Evolutionary conservation across 1,140 invertebrate species (phyloP), one percentile per base, ranked within the genome.

Genomic region (Macrocentrus cingulum): DNA sequence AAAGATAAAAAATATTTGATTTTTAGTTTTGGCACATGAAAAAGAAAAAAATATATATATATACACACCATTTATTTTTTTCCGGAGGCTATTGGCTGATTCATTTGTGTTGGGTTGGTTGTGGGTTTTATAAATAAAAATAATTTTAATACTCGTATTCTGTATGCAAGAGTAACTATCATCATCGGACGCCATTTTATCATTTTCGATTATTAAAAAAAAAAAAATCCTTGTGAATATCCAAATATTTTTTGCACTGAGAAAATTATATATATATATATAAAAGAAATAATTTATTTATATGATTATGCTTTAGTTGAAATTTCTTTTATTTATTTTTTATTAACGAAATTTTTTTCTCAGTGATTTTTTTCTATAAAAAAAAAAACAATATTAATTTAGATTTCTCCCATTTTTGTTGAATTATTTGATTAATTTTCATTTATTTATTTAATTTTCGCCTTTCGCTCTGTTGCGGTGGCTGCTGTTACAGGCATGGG

Each of bases 31-130:
- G n/a, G n/a, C n/a, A n/a, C n/a, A n/a, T n/a, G n/a, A n/a, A n/a
- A n/a, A n/a, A n/a, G n/a, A n/a, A n/a, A n/a, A n/a, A n/a, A n/a
- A n/a, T n/a, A 29, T 32, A 58, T 41, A 62, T 46, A 52, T n/a
- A 51, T 34, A 37, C 52, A 46, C 44, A 53, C 62, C 66, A 66
- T 70, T 59, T 52, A 56, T 67, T 66, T 65, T 55, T 68, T 66
- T 57, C 68, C 66, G 61, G 62, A 67, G 66, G 68, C 72, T 78
- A 75, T 77, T 77, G 74, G 72, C 63, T 77, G 67, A 69, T 57
- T 67, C 65, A 63, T 75, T 72, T 77, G 71, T 79, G 72, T 75
- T 78, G 76, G 74, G 70, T 66, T 79, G 76, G 77, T 78, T 70
- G 69, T 66, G 77, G 77, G 68, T 73, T 74, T 63, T 69, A 50